Evolutionary conservation across 1,140 invertebrate genomes (phyloP).

Genomic region (Colletes gigas): DNA sequence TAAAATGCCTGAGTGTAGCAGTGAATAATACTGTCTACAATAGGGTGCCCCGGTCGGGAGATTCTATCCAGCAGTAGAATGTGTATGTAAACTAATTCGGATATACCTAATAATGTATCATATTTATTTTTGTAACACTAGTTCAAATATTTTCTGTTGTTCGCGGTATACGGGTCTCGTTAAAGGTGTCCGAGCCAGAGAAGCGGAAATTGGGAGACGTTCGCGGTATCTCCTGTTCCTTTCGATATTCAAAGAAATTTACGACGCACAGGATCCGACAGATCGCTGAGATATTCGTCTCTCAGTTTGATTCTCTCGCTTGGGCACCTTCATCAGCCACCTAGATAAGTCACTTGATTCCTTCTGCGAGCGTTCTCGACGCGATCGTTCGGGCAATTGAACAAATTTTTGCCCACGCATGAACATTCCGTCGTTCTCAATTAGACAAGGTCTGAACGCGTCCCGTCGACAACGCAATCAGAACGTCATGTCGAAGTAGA

Average conservation of each 20-base stretch:
- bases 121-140: constrained; percentile 67
- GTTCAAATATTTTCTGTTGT: constrained; percentile 63
- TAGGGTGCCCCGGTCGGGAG: constrained; percentile 78
- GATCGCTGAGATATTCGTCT: constrained; percentile 1
- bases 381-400: constrained; percentile 14
- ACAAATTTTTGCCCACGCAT: too few relatives aligned
- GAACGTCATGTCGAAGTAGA: constrained; percentile 51
- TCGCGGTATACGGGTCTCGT: constrained; percentile 61
- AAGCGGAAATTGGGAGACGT: constrained; percentile 57
- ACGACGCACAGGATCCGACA: not conserved
- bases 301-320: constrained; percentile 63
- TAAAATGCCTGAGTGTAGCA: constrained; percentile 79
- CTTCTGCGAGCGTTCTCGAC: constrained; percentile 65
- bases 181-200: constrained; percentile 53
- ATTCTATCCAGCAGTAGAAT: constrained; percentile 80
- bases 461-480: constrained; percentile 63
- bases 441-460: not conserved
- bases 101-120: constrained; percentile 77
- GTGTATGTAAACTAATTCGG: constrained; percentile 81
- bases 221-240: too few relatives aligned
- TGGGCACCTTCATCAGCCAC: constrained; percentile 66
- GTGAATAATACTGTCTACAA: constrained; percentile 79
- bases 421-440: not conserved
- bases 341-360: constrained; percentile 52
- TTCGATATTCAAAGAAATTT: too few relatives aligned